Evolutionary conservation across 2,113 vertebrate genomes (phyloP), one percentile per base, ranked within the genome.

Genomic region (Lophius piscatorius): DNA sequence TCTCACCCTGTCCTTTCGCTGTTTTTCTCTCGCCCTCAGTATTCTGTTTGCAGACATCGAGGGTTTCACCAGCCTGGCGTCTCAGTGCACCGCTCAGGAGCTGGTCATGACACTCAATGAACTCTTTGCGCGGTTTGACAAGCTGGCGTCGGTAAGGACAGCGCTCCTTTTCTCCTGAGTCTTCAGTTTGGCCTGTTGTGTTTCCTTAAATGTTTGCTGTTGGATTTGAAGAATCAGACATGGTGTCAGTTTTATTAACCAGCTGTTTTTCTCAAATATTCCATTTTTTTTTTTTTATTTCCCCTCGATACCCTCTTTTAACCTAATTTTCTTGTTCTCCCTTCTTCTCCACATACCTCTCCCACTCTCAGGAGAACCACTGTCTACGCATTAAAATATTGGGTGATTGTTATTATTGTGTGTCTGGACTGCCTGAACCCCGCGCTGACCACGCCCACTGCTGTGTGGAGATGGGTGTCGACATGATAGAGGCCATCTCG

Each of bases 401-500:
- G 70, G 96, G 96, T 1, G 96, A 97, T 87, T 98, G 95, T 88
- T 98, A 97, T 84, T 98, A 98, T 65, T 96, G 95, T 26, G 96
- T 98, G 78, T 98, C 96, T 0, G 96, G 96, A 47, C 87, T 98
- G 72, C 95, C 96, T 0, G 95, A 97, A 82, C 93, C 96, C 2
- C 90, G 95, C 0, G 93, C 95, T 0, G 96, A 98, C 86, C 96
- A 98, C 5, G 96, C 95, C 1, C 96, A 98, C 90, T 98, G 96
- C 91, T 98, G 95, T 0, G 95, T 98, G 81, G 95, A 98, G 88
- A 98, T 98, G 96, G 96, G 96, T 0, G 95, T 98, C 0, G 96
- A 98, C 91, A 98, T 98, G 96, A 97, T 97, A 0, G 96, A 98
- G 82, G 96, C 96, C 73, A 98, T 98, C 87, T 97, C 95, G 96